Evolutionary conservation across 2,113 vertebrate genomes (phyloP).

Genomic region (Charina bottae): DNA sequence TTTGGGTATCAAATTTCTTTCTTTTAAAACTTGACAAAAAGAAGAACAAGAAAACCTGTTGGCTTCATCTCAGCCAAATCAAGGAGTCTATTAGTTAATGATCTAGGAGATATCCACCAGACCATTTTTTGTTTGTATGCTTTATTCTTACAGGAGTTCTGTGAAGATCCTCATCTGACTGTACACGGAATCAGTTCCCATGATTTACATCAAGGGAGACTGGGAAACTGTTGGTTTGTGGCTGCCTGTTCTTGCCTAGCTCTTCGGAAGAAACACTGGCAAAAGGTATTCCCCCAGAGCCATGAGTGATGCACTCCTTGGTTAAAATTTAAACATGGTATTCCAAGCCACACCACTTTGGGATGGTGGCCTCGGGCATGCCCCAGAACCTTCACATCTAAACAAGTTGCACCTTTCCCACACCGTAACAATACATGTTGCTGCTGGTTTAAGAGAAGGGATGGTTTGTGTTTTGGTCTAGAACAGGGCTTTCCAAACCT

Average conservation of each 20-base stretch:
- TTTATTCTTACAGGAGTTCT: slow-evolving; percentile 81
- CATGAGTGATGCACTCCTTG: background rate
- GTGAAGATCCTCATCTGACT: slow-evolving; percentile 80
- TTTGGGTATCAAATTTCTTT: background rate
- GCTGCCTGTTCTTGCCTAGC: slow-evolving; percentile 91
- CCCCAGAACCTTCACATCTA: background rate
- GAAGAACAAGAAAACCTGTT: no score
- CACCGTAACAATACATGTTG: background rate
- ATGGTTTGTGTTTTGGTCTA: background rate
- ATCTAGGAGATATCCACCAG: background rate
- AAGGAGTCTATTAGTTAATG: background rate
- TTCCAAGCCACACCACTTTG: background rate
- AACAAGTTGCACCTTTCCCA: background rate
- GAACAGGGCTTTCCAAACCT: no score
- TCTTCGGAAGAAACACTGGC: slow-evolving; percentile 83
- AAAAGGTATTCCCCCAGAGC: slow-evolving; percentile 73
- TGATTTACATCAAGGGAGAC: slow-evolving; percentile 86
- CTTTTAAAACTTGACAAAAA: background rate
- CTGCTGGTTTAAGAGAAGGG: background rate
- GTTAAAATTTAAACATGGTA: background rate
- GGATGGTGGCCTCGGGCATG: background rate
- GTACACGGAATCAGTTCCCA: slow-evolving; percentile 90
- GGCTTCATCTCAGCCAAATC: background rate
- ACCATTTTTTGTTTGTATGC: background rate
- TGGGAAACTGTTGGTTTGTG: slow-evolving; percentile 93